phyloP scores from a whole-genome alignment of 2,113 vertebrate genomes.

The Apeltes quadracus region DNA sequence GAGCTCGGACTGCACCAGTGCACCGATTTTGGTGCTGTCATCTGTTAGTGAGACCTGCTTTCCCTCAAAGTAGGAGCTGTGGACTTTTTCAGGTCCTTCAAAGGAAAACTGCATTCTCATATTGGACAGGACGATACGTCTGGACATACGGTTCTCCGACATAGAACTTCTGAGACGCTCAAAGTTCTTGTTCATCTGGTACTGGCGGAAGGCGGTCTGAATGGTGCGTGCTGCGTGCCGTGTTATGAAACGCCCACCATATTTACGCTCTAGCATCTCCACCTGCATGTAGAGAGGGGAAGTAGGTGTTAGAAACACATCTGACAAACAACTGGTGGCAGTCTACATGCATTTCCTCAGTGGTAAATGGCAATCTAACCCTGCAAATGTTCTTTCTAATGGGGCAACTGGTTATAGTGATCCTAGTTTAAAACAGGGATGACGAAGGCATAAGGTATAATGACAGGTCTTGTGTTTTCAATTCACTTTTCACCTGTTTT shows the following conservation, averaged over 20 bases:
- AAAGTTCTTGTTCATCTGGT: slow-evolving; percentile 99
- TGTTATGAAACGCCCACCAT: slow-evolving; percentile 98
- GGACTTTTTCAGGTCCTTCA: slow-evolving; percentile 97
- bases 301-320: neutral
- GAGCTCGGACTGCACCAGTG: slow-evolving; percentile 85
- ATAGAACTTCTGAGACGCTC: slow-evolving; percentile 97
- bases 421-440: neutral
- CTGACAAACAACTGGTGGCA: neutral
- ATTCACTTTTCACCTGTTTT: neutral
- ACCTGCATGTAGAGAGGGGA: slow-evolving; percentile 80
- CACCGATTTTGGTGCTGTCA: slow-evolving; percentile 85
- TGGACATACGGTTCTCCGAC: slow-evolving; percentile 98
- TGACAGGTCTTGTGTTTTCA: neutral
- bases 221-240: slow-evolving; percentile 97
- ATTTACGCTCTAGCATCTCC: slow-evolving; percentile 99
- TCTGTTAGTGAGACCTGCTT: slow-evolving; percentile 93
- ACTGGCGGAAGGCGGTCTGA: slow-evolving; percentile 97
- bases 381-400: neutral
- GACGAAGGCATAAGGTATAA: neutral
- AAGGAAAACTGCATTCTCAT: slow-evolving; percentile 99
- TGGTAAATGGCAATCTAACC: neutral
- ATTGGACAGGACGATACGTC: slow-evolving; percentile 97
- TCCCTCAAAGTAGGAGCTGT: slow-evolving; percentile 96
- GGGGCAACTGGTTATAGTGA: neutral
- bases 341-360: neutral